Percentiles rank a stretch among this genome's conserved stretches.
These are phyloP conservation scores for Vesta saturnalis DNA, from an alignment of 2,888 invertebrate genomes.

Conservation along the genomic window DNA sequence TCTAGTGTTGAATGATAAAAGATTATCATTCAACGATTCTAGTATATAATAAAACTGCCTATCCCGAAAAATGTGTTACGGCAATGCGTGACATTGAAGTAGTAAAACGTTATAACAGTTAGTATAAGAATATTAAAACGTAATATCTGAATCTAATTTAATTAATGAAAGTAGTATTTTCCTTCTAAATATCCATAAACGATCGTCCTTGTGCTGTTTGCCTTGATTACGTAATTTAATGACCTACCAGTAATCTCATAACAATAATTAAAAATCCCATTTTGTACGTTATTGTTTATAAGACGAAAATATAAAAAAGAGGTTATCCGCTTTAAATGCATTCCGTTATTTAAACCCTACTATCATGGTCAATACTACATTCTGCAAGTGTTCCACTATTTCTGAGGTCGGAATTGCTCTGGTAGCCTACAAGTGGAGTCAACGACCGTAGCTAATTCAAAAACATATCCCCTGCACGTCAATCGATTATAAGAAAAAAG, in stretches of 20 bases:
- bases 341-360: slow-evolving; percentile 14
- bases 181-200: slow-evolving; percentile 24
- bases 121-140: too few relatives aligned
- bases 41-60: too few relatives aligned
- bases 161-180: too few relatives aligned
- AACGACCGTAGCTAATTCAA: slow-evolving; percentile 36
- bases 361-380: slow-evolving; percentile 24
- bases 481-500: too few relatives aligned
- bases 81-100: too few relatives aligned
- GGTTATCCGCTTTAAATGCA: not conserved
- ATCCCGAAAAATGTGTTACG: too few relatives aligned
- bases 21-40: too few relatives aligned
- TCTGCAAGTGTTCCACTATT: slow-evolving; percentile 33
- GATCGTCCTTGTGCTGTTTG: slow-evolving; percentile 22
- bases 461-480: not conserved
- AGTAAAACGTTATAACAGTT: too few relatives aligned
- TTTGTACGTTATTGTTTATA: not conserved
- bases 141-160: too few relatives aligned
- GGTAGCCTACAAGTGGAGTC: slow-evolving; percentile 43
- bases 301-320: not conserved
- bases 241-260: not conserved
- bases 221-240: slow-evolving; percentile 11
- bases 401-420: slow-evolving; percentile 33
- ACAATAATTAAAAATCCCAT: not conserved
- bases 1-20: too few relatives aligned